phyloP scores from a whole-genome alignment of 1,140 invertebrate species.

The Chironomus tepperi region DNA sequence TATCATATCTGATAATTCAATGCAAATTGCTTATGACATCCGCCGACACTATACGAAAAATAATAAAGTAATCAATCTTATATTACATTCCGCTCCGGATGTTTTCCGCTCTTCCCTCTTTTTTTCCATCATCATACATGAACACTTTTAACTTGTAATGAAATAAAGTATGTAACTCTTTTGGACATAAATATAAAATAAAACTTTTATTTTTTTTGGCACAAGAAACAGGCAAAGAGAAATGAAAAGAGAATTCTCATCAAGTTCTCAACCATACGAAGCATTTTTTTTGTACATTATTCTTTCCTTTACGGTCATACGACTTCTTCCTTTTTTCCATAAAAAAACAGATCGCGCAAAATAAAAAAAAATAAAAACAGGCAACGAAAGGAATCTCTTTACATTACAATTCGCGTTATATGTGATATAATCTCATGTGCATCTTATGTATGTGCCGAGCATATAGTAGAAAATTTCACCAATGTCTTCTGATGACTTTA shows the following conservation, averaged over 20 bases:
- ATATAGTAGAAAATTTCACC: not conserved
- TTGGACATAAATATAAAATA: no score
- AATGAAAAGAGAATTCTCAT: not conserved
- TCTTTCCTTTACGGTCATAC: constrained; percentile 12
- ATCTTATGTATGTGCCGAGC: not conserved
- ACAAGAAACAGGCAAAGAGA: not conserved
- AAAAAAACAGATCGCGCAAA: constrained; percentile 2
- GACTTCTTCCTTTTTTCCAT: constrained; percentile 4
- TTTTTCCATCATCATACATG: no score
- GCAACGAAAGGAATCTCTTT: not conserved
- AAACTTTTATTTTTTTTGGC: not conserved
- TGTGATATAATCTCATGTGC: not conserved
- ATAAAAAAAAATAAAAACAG: not conserved
- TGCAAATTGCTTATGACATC: not conserved
- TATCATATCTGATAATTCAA: not conserved
- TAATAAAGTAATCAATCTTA: not conserved
- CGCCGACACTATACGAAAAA: not conserved
- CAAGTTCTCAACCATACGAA: not conserved
- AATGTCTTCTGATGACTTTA: constrained; percentile 12
- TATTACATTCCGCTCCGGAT: not conserved
- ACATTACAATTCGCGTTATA: not conserved
- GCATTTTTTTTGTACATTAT: not conserved
- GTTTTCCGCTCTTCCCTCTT: not conserved
- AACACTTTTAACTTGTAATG: no score
- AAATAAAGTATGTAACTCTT: no score